These are phyloP conservation scores for Empis livida DNA, from an alignment of 2,888 invertebrate genomes.

Conservation along the genomic window DNA sequence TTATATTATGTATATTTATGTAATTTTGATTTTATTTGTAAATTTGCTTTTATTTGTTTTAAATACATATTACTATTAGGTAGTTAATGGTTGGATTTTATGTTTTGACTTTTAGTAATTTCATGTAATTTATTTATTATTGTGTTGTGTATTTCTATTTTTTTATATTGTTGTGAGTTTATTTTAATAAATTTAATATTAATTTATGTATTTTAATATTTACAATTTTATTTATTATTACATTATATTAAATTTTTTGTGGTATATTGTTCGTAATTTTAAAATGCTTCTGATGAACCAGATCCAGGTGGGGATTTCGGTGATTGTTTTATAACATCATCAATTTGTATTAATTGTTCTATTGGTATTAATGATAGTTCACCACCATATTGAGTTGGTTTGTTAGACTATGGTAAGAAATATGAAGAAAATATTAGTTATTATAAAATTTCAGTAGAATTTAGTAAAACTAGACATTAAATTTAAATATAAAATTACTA, in stretches of 20 bases:
- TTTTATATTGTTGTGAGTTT: too few species aligned
- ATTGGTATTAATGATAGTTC: constrained; percentile 75
- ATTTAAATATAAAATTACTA: too few species aligned
- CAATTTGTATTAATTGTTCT: constrained; percentile 64
- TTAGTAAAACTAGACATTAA: too few species aligned
- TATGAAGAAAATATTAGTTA: background rate
- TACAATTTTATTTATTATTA: background rate
- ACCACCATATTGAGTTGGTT: constrained; percentile 52
- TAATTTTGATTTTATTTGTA: too few species aligned
- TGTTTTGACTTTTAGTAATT: constrained; percentile 3
- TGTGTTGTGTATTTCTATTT: too few species aligned
- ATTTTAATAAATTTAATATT: constrained; percentile 1
- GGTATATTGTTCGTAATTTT: constrained; percentile 1
- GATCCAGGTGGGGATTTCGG: constrained; percentile 20
- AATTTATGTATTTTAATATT: constrained; percentile 6
- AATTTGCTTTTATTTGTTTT: too few species aligned
- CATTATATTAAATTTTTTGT: background rate
- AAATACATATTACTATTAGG: too few species aligned
- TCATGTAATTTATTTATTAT: background rate
- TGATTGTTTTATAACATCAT: constrained; percentile 41
- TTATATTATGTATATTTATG: too few species aligned
- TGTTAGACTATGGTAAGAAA: constrained; percentile 21
- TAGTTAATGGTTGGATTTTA: constrained; percentile 5
- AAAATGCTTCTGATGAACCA: constrained; percentile 12
- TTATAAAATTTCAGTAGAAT: too few species aligned